These are phyloP conservation scores for Sitta europaea DNA, from an alignment of 2,113 vertebrate species.

Conservation along the genomic window DNA sequence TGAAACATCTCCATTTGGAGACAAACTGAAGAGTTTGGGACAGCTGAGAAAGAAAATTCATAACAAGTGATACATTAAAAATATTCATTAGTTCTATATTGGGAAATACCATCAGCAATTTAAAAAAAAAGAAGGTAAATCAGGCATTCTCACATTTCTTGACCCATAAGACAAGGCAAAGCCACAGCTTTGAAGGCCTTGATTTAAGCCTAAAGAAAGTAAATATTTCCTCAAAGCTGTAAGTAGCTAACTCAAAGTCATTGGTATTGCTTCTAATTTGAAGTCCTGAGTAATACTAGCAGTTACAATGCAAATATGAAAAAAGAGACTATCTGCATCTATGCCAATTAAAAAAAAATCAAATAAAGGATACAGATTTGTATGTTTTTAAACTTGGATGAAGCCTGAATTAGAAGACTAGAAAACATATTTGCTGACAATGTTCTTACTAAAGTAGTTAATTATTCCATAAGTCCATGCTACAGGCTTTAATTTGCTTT, in stretches of 20 bases:
- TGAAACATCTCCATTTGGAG: neutral
- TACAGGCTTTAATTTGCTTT: neutral
- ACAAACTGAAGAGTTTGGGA: neutral
- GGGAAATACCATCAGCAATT: neutral
- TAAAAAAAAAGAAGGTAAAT: neutral
- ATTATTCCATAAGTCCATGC: neutral
- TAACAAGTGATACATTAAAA: neutral
- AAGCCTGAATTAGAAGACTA: neutral
- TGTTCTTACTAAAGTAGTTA: neutral
- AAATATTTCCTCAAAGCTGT: neutral
- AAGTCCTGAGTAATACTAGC: neutral
- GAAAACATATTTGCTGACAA: neutral
- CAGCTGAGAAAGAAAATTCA: neutral
- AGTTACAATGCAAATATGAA: neutral
- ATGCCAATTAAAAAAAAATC: neutral
- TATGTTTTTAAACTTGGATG: neutral
- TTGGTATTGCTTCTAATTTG: neutral
- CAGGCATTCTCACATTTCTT: neutral
- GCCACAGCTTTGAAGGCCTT: neutral
- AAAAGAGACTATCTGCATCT: neutral
- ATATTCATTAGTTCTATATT: neutral
- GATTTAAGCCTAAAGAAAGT: neutral
- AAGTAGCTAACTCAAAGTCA: neutral
- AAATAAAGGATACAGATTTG: neutral
- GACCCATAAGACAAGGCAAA: neutral